phyloP scores from a whole-genome alignment of 2,797 vertebrate genomes.

The Amphiprion clarkii region DNA sequence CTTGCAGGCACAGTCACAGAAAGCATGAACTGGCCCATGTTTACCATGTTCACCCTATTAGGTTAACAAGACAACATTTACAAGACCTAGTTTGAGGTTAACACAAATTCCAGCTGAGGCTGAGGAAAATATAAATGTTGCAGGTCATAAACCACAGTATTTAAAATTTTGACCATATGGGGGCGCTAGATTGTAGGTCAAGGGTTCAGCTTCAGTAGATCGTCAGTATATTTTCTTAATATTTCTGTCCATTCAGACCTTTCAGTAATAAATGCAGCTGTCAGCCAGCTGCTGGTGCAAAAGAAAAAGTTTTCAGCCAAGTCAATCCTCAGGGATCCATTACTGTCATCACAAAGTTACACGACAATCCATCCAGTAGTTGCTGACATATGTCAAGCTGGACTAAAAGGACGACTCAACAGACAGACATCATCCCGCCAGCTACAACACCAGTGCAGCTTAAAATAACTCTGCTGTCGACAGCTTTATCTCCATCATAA shows the following conservation, averaged over 20 bases:
- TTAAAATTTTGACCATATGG: background rate
- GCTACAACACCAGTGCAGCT: background rate
- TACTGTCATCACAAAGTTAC: no score
- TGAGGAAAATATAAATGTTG: no score
- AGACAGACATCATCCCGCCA: background rate
- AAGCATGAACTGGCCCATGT: no score
- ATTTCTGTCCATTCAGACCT: background rate
- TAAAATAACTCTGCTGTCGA: background rate
- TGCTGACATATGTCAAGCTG: background rate
- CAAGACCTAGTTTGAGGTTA: background rate
- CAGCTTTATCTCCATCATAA: background rate
- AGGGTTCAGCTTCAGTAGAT: background rate
- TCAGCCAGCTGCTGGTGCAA: background rate
- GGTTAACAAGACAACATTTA: background rate
- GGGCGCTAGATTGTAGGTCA: no score
- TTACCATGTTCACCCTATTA: background rate
- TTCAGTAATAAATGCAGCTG: background rate
- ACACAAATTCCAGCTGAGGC: background rate
- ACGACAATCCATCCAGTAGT: background rate
- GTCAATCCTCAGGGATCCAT: background rate
- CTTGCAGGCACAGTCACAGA: no score
- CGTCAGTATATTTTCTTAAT: background rate
- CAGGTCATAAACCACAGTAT: no score
- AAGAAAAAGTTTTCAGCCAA: background rate
- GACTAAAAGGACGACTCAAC: no score